Conservation (phyloP, 1,140 invertebrate species). For the Zaprionus africanus region DNA sequence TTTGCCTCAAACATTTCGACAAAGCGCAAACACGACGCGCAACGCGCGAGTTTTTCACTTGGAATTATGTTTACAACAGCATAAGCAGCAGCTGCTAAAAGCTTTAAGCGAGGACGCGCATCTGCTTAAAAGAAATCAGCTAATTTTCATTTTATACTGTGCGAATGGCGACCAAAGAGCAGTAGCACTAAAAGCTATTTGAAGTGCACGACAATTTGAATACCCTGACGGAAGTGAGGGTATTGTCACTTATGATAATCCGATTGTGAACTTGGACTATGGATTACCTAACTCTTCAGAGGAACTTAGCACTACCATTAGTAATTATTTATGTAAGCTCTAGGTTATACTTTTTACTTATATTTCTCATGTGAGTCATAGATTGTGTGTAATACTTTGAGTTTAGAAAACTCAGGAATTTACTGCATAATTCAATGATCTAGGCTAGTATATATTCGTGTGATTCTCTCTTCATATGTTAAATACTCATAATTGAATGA, state of each 20-base stretch:
- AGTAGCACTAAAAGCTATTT: background rate
- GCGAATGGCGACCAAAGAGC: constrained; percentile 28
- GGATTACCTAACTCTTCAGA: no score
- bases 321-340: no score
- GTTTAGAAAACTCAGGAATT: background rate
- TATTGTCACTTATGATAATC: background rate
- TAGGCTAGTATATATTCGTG: no score
- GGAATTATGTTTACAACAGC: constrained; percentile 56
- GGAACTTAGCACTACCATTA: no score
- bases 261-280: background rate
- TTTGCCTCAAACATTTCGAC: constrained; percentile 42
- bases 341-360: no score
- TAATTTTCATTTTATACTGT: constrained; percentile 79
- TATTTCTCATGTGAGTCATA: no score
- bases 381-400: background rate
- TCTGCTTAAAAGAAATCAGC: constrained; percentile 68
- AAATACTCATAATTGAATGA: no score
- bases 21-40: constrained; percentile 45
- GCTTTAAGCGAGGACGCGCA: constrained; percentile 60
- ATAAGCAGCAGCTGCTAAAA: constrained; percentile 58
- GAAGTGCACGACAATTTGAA: constrained; percentile 1
- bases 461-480: no score
- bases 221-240: background rate
- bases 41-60: constrained; percentile 40
- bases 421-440: no score